Evolutionary conservation across 2,888 invertebrate species (phyloP), one percentile per base, ranked within the genome.

Genomic region (Marasmarcha lunaedactyla): DNA sequence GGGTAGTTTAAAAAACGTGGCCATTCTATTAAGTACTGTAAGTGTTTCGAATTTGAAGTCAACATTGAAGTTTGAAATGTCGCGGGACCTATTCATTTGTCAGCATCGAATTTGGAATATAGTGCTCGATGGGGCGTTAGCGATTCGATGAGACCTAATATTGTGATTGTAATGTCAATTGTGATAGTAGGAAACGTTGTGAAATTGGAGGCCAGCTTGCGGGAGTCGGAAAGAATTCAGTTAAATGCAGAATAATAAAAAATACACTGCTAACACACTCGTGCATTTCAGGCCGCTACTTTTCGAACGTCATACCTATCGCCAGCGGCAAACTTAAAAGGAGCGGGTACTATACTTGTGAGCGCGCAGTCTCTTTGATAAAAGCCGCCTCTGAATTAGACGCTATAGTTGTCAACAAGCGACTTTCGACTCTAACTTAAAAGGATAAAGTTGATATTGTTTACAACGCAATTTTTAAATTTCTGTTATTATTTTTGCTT

Each of bases 91-190:
- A 30, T n/a, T n/a, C 4, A 11, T n/a, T 7, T 30, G n/a, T n/a
- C 30, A 7, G 9, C 11, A 30, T 30, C 30, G 30, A 30, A 30
- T 30, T 10, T 30, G 2, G n/a, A 9, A 30, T n/a, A 37, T 20
- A 25, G 27, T 36, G 15, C 37, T 15, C n/a, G 39, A 38, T 38
- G 14, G 27, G 35, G 37, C 35, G 15, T 27, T 30, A 34, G 15
- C 47, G 46, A 50, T 51, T 50, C 51, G 50, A 47, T 47, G 52
- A 39, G 47, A 37, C 44, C 37, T 48, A 49, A 47, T 40, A 51
- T 59, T 55, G 50, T 55, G 50, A 56, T 51, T 46, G 49, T 52
- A 48, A 44, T 41, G 57, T 63, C 55, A 55, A 55, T 60, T 63
- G 53, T 61, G 49, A 53, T 54, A 52, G 39, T 44, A 45, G 36